Base-by-base conservation (phyloP, 2,797 vertebrate species). In the Chaetophractus vellerosus region DNA sequence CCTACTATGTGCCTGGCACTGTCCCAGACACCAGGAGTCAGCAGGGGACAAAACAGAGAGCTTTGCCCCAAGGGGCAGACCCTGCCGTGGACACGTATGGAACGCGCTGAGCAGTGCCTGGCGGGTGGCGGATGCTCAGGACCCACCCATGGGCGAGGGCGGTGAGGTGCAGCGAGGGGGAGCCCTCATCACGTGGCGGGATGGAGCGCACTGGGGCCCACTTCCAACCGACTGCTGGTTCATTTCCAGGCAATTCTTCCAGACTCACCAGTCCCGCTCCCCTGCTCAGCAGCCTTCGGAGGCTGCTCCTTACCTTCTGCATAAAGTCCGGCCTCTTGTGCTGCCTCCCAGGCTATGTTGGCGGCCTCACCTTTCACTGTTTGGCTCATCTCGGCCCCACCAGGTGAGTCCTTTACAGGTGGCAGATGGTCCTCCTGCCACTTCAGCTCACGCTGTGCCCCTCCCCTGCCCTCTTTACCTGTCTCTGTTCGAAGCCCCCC, bases 11-110 rank as follows among this genome's bases (percentile, higher is more conserved):
- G n/a, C 21, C 41, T 3, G 28, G 57, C 66, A 48, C 31, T 31
- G 9, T 15, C 41, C 28, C 19, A 78, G 74, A 80, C 57, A 28
- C 28, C 23, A 15, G 71, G 55, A 78, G 14, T 28, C 80, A 33
- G 6, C 15, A 12, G 66, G 5, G 68, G 9, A n/a, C 11, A 23
- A 50, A 33, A 64, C 52, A 71, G 19, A 19, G 52, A 38, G 19
- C 21, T 66, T 19, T 2, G 9, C 9, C 15, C 4, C 0, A 8
- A n/a, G 33, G n/a, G 38, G 38, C 7, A 1, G 52, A 26, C 50
- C 1, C 3, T 10, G 3, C 3, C 5, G 8, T 3, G 31, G 61
- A 52, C 19, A 45, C 33, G 26, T 50, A 66, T 1, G 23, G 0
- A 4, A 33, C 3, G 3, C 52, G 63, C 1, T 0, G 66, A 75